Base-by-base conservation (phyloP, 2,888 invertebrate species). In the Dusona sp. region DNA sequence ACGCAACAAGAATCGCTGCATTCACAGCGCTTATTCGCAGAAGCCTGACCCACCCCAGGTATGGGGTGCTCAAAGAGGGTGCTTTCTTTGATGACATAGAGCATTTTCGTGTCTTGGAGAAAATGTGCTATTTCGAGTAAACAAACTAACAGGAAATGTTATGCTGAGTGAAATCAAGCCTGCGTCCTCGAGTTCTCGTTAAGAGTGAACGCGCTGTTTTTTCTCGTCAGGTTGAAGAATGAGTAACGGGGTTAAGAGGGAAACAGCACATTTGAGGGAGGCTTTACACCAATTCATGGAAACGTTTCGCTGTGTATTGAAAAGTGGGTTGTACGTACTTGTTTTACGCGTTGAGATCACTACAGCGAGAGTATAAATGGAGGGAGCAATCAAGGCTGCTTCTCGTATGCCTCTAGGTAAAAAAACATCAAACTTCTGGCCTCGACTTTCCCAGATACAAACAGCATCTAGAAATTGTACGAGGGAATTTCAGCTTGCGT, bases 161-260 rank as follows among this genome's bases (percentile, higher is more conserved):
- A 61, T 22, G 68, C 45, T 19, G 9, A 57, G 9, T 29, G 22
- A 57, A 79, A 70, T 75, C 54, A 45, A 33, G 74, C 22, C 64
- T 16, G 1, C 22, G 36, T 8, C 22, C 64, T 38, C 45, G 45
- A 51, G 72, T 33, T 19, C 36, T 65, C 42, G 33, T 64, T 38
- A 61, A 67, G 61, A 57, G 38, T 13, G 57, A 68, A 73, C 64
- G 64, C 65, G 51, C 36, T 65, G 64, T 45, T 51, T 74, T 68
- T 68, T 38, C 61, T 51, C 38, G 45, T 25, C 38, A 25, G 38
- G 36, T 48, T 73, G 51, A 36, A 78, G 65, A 54, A 67, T 16
- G 6, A 29, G 19, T 79, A 86, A 86, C 51, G 80, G 73, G 83
- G 80, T 86, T 78, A 86, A 86, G 86, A 81, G 83, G 19, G 33